Conservation (phyloP, 30 jellyfish, hydroid and myxozoan genomes). For the Turritopsis rubra region DNA sequence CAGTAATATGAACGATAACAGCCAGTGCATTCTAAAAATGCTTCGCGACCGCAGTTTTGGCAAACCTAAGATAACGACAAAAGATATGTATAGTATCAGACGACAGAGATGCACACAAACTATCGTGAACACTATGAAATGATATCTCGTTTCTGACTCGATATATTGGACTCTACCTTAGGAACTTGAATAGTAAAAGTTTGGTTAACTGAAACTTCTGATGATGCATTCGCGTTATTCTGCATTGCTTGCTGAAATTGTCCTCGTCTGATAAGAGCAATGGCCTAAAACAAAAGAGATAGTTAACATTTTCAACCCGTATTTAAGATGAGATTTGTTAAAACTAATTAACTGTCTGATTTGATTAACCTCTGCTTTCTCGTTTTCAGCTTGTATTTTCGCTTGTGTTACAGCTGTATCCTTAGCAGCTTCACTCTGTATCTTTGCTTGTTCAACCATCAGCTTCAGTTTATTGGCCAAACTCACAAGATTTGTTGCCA, state of each 20-base stretch:
- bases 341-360: no score
- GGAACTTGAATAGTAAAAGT: slow-evolving; percentile 25
- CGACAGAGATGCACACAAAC: background rate
- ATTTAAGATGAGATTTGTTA: no score
- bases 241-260: slow-evolving; percentile 27
- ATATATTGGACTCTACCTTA: no score
- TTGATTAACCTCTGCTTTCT: slow-evolving; percentile 80
- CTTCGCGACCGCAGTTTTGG: slow-evolving; percentile 95
- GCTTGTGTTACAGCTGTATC: slow-evolving; percentile 96
- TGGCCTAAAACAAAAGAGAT: slow-evolving; percentile 18
- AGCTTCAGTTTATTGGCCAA: slow-evolving; percentile 88
- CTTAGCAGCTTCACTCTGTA: slow-evolving; percentile 79
- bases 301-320: background rate
- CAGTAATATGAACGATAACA: slow-evolving; percentile 81
- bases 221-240: background rate
- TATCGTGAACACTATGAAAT: no score
- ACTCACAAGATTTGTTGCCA: slow-evolving; percentile 58
- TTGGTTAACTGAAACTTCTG: slow-evolving; percentile 7
- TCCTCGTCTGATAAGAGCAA: slow-evolving; percentile 30
- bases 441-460: slow-evolving; percentile 77
- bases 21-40: slow-evolving; percentile 90
- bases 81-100: background rate
- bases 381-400: slow-evolving; percentile 93
- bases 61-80: slow-evolving; percentile 50
- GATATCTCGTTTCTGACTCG: no score